Evolutionary conservation across 2,797 vertebrate species (phyloP).

Genomic region (Octomys mimax): DNA sequence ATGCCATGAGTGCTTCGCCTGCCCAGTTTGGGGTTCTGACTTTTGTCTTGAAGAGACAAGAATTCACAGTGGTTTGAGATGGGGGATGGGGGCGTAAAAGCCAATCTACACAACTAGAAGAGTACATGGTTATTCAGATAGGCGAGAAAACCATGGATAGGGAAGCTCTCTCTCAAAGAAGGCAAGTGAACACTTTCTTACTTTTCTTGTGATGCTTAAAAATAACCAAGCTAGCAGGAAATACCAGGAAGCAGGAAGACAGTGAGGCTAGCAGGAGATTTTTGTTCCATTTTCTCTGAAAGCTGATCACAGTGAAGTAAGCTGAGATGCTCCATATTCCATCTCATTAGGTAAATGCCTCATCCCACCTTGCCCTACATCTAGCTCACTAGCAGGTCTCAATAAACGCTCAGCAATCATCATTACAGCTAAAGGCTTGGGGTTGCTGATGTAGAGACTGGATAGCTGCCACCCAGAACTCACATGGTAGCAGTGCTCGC

Average conservation of each 20-base stretch:
- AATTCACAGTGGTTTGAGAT: neutral
- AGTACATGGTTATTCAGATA: neutral
- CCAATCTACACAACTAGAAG: neutral
- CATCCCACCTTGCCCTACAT: neutral
- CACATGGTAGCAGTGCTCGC: neutral
- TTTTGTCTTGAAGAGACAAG: neutral
- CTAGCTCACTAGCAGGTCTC: conserved; percentile 61
- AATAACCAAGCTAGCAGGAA: conserved; percentile 66
- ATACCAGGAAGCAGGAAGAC: conserved; percentile 1
- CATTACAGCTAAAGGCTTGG: conserved; percentile 45
- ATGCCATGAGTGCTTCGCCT: neutral
- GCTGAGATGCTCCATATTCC: conserved; percentile 55
- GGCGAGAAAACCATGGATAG: conserved; percentile 29
- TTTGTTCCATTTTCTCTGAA: conserved; percentile 73
- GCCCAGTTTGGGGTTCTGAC: neutral
- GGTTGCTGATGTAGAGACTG: conserved; percentile 63
- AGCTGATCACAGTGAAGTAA: conserved; percentile 42
- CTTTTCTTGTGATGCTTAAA: conserved; percentile 25
- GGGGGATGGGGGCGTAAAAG: neutral
- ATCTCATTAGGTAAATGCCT: conserved; percentile 74
- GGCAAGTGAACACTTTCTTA: conserved; percentile 30
- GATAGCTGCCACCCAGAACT: conserved; percentile 49
- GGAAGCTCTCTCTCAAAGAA: conserved; percentile 45
- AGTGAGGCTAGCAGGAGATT: conserved; percentile 60
- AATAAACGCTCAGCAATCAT: conserved; percentile 59